Base-by-base conservation (phyloP, 2,888 invertebrate genomes). In the Hydriomena furcata region DNA sequence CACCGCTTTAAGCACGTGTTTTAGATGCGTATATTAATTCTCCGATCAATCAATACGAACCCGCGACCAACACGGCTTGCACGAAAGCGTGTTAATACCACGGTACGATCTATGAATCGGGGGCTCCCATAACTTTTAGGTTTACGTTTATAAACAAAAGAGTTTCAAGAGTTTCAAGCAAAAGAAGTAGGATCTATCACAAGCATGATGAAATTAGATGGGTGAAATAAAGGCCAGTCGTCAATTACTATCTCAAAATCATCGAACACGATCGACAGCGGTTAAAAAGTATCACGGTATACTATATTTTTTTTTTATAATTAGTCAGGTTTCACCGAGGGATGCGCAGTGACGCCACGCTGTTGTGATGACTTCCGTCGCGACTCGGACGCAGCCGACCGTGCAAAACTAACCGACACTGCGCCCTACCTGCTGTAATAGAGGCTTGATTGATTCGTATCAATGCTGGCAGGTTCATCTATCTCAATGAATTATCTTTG, bases 321-420 rank as follows among this genome's bases (percentile, higher is more conserved):
- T 61, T 53, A 56, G 60, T 59, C 44, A 63, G 59, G 62, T 68
- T 66, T 65, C 61, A 60, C 58, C 45, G 57, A 59, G 61, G 66
- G 71, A 75, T 55, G 70, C 66, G 66, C 66, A 55, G 52, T 72
- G 73, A 65, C 76, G 71, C 65, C 73, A 73, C 38, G 40, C 41
- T 49, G 71, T 76, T 68, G 76, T 69, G 73, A 71, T 66, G 65
- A 65, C 79, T 79, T 87, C 85, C 85, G 86, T 73, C 72, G 54
- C 71, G 74, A 52, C 77, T 78, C 79, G 61, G 60, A 78, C 77
- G 79, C 86, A 84, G 24, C 78, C 70, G 55, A 77, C 75, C 87
- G 79, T 79, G 76, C 71, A 57, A 69, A 66, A 61, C 66, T 61
- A 63, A 64, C 68, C 68, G 61, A 43, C 49, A 27, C 48, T 59